Conservation (phyloP, 2,797 vertebrate genomes). For the Epinephelus malabaricus region DNA sequence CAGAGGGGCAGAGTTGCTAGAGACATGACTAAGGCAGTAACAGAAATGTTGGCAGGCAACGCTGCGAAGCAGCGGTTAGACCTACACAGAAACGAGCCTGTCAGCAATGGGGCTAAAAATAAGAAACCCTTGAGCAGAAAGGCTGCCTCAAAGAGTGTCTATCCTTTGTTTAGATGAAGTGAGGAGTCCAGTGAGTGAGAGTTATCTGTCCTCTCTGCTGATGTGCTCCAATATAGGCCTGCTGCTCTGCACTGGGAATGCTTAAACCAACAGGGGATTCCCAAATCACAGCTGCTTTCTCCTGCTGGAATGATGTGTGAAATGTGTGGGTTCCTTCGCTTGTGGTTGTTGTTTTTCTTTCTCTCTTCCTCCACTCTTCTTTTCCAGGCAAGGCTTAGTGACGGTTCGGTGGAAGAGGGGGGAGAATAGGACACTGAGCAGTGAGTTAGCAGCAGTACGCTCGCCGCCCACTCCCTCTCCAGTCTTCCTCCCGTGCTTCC, state of each 20-base stretch:
- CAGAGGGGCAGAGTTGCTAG: conserved; percentile 44
- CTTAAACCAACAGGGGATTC: conserved; percentile 80
- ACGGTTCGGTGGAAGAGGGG: conserved; percentile 29
- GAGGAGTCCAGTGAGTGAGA: conserved; percentile 52
- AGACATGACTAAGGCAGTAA: conserved; percentile 76
- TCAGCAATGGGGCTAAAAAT: conserved; percentile 79
- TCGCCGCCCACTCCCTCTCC: conserved; percentile 75
- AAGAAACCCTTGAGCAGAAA: conserved; percentile 72
- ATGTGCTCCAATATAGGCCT: conserved; percentile 61
- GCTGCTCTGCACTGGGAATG: conserved; percentile 60
- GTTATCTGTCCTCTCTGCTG: conserved; percentile 68
- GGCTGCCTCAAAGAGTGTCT: conserved; percentile 60
- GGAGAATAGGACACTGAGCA: conserved; percentile 11
- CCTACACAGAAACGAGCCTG: conserved; percentile 64
- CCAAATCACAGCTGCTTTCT: conserved; percentile 82
- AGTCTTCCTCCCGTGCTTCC: conserved; percentile 81
- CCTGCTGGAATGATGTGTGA: conserved; percentile 80
- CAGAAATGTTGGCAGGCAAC: conserved; percentile 62
- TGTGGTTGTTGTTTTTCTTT: conserved; percentile 71
- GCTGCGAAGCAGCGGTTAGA: conserved; percentile 48
- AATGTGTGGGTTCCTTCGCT: conserved; percentile 80
- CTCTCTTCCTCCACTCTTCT: conserved; percentile 58
- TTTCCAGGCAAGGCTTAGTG: conserved; percentile 70
- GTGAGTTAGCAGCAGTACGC: conserved; percentile 68
- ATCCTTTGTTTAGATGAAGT: conserved; percentile 67